Evolutionary conservation across 2,888 invertebrate genomes (phyloP).

Genomic region (Agrilus cyanescens): DNA sequence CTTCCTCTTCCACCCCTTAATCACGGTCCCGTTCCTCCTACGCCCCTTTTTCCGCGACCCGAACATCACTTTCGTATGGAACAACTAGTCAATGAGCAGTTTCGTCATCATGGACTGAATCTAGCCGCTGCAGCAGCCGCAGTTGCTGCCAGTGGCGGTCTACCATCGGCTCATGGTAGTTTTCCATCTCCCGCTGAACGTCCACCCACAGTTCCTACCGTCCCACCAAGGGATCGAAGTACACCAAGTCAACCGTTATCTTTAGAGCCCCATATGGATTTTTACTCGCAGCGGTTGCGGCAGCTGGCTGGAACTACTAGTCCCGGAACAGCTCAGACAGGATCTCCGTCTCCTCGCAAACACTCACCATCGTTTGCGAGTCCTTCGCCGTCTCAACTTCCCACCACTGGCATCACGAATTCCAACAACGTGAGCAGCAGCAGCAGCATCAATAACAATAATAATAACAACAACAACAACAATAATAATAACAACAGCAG

Average conservation of each 20-base stretch:
- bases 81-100: constrained; percentile 71
- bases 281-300: constrained; percentile 98
- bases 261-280: constrained; percentile 88
- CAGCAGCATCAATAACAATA: constrained; percentile 32
- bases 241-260: constrained; percentile 53
- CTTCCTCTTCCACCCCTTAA: constrained; percentile 63
- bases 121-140: constrained; percentile 65
- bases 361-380: constrained; percentile 70
- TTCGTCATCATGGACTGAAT: constrained; percentile 67
- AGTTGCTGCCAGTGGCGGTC: constrained; percentile 48
- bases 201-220: constrained; percentile 40
- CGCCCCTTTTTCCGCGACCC: constrained; percentile 65
- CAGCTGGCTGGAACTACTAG: constrained; percentile 94
- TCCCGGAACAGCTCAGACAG: constrained; percentile 81
- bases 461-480: constrained; percentile 36
- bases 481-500: constrained; percentile 49
- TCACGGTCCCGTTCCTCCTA: constrained; percentile 58
- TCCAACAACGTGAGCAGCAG: constrained; percentile 32
- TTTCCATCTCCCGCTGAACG: constrained; percentile 50
- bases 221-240: constrained; percentile 39
- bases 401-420: constrained; percentile 39
- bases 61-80: constrained; percentile 77
- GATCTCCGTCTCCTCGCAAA: constrained; percentile 72
- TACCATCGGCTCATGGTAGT: constrained; percentile 47
- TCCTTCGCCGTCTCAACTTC: constrained; percentile 65